Conservation (phyloP, 2,888 invertebrate species). For the Andrena marginata region DNA sequence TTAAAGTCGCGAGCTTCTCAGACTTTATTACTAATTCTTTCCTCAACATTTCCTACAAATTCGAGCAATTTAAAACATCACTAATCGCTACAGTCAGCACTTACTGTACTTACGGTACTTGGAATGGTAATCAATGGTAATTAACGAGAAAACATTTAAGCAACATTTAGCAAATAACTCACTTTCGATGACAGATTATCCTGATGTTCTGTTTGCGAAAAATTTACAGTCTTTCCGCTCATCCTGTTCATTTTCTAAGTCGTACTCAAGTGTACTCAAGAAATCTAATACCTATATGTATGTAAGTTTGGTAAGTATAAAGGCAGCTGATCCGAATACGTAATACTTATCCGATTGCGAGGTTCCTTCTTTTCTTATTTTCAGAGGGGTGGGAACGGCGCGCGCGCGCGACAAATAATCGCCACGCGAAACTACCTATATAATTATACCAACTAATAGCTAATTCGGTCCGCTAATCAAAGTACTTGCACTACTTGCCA, state of each 20-base stretch:
- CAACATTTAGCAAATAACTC: conserved; percentile 5
- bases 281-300: too few relatives aligned
- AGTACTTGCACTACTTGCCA: too few relatives aligned
- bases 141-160: not conserved
- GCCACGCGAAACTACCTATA: too few relatives aligned
- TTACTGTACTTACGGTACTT: too few relatives aligned
- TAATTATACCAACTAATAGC: too few relatives aligned
- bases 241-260: conserved; percentile 20
- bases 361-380: not conserved
- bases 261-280: not conserved
- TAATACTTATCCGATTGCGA: too few relatives aligned
- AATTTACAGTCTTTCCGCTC: not conserved
- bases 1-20: conserved; percentile 92
- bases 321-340: not conserved
- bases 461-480: too few relatives aligned
- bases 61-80: not conserved
- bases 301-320: not conserved
- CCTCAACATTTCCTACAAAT: conserved; percentile 66
- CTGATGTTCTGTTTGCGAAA: not conserved
- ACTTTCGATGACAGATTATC: conserved; percentile 38
- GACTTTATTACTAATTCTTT: conserved; percentile 92
- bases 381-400: not conserved
- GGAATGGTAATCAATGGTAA: too few relatives aligned
- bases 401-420: too few relatives aligned
- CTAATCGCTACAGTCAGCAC: not conserved